phyloP scores from a whole-genome alignment of 2,888 invertebrate genomes.

The Diarsia brunnea region DNA sequence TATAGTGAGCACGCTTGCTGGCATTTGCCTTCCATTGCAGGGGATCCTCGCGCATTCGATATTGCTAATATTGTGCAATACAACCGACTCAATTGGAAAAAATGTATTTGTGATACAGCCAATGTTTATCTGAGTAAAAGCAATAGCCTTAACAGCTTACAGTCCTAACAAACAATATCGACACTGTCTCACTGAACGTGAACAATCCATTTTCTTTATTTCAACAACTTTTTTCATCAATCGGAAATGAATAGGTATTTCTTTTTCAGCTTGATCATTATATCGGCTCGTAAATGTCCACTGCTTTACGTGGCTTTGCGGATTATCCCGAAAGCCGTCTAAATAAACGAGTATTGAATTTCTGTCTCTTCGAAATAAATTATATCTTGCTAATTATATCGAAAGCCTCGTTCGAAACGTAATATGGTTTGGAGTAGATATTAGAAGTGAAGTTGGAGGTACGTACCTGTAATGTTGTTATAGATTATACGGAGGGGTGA shows the following conservation, averaged over 20 bases:
- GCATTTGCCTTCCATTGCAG: constrained; percentile 83
- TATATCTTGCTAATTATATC: constrained; percentile 50
- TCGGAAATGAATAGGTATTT: constrained; percentile 39
- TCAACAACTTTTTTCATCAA: constrained; percentile 25
- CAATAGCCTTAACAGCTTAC: constrained; percentile 51
- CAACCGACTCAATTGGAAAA: constrained; percentile 72
- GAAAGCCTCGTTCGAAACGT: constrained; percentile 40
- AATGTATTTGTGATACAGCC: constrained; percentile 64
- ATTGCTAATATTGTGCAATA: constrained; percentile 85
- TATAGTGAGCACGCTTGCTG: constrained; percentile 77
- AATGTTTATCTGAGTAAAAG: constrained; percentile 60
- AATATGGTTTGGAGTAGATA: constrained; percentile 33
- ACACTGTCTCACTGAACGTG: constrained; percentile 22
- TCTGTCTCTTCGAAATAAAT: constrained; percentile 54
- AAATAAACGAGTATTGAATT: constrained; percentile 61
- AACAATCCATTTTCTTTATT: constrained; percentile 32
- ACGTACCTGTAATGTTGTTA: constrained; percentile 61
- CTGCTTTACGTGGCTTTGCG: constrained; percentile 52
- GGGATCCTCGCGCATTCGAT: constrained; percentile 78
- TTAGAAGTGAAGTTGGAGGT: constrained; percentile 22
- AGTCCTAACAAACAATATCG: constrained; percentile 30
- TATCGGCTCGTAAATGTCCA: constrained; percentile 50
- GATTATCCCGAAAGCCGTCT: constrained; percentile 58
- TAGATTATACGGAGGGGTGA: constrained; percentile 81
- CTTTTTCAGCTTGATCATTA: constrained; percentile 45